Percentiles rank a stretch among this genome's conserved stretches.
phyloP scores from a whole-genome alignment of 2,888 invertebrate species.

The Therioaphis trifolii region DNA sequence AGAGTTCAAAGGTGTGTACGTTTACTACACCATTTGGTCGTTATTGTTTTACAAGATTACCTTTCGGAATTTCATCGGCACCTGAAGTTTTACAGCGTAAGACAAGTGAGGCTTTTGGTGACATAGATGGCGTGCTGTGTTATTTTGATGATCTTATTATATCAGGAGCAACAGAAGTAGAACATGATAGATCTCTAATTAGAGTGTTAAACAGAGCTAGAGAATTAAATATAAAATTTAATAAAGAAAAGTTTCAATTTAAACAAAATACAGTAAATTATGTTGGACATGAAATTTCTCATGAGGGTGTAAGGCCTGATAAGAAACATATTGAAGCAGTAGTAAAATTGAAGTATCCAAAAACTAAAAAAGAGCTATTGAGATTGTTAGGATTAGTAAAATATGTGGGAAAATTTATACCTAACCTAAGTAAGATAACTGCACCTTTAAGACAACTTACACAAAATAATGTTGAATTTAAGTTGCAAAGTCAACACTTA shows the following conservation, averaged over 20 bases:
- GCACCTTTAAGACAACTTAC: slow-evolving; percentile 15
- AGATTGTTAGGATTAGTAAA: slow-evolving; percentile 54
- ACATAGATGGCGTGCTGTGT: slow-evolving; percentile 65
- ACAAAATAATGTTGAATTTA: slow-evolving; percentile 11
- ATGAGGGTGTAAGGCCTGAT: slow-evolving; percentile 43
- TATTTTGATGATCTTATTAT: slow-evolving; percentile 67
- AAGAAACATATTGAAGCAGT: slow-evolving; percentile 33
- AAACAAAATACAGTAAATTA: slow-evolving; percentile 27
- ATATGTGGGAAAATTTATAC: slow-evolving; percentile 40
- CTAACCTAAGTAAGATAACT: slow-evolving; percentile 26
- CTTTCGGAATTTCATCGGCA: slow-evolving; percentile 67
- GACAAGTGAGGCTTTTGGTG: slow-evolving; percentile 62
- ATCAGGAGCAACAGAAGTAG: slow-evolving; percentile 64
- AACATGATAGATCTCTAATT: slow-evolving; percentile 65
- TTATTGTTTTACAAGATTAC: slow-evolving; percentile 66
- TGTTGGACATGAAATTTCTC: slow-evolving; percentile 53
- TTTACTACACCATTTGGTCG: slow-evolving; percentile 67
- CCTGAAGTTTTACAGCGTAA: slow-evolving; percentile 67
- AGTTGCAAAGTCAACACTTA: slow-evolving; percentile 1
- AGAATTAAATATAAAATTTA: slow-evolving; percentile 45
- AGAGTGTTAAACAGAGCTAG: slow-evolving; percentile 49
- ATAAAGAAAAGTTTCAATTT: slow-evolving; percentile 50
- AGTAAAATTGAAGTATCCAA: slow-evolving; percentile 24
- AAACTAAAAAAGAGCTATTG: slow-evolving; percentile 24
- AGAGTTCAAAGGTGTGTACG: slow-evolving; percentile 66